Percentiles rank a stretch among this genome's conserved stretches.
These are phyloP conservation scores for Conger conger DNA, from an alignment of 2,113 vertebrate species.

Conservation along the genomic window DNA sequence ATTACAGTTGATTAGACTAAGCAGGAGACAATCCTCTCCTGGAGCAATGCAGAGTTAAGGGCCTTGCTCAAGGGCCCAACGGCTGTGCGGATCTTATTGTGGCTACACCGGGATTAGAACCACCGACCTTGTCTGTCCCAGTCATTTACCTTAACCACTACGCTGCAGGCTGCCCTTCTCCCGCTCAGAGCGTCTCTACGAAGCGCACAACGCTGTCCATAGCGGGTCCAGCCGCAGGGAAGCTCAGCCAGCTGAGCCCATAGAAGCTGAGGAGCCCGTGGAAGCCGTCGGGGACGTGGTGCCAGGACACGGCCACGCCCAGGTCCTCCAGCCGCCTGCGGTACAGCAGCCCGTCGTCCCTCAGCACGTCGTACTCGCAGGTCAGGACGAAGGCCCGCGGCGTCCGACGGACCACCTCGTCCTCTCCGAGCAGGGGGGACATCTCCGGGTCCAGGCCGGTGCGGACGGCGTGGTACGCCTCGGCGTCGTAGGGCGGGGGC, in stretches of 20 bases:
- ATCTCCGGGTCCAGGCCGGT: constrained; percentile 46
- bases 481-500: constrained; percentile 48
- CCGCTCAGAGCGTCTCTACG: constrained; percentile 62
- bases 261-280: constrained; percentile 73
- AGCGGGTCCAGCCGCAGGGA: constrained; percentile 64
- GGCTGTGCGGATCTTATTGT: no score
- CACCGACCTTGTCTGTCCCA: no score
- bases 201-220: constrained; percentile 66
- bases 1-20: no score
- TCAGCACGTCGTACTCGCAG: constrained; percentile 78
- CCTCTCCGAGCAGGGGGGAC: constrained; percentile 70
- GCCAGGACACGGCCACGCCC: constrained; percentile 71
- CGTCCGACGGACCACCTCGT: constrained; percentile 54
- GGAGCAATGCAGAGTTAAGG: no score
- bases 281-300: constrained; percentile 72
- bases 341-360: constrained; percentile 78
- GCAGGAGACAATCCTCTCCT: no score
- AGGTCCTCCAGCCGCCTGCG: constrained; percentile 78
- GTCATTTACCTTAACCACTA: no score
- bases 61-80: no score
- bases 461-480: constrained; percentile 58
- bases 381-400: constrained; percentile 78
- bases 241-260: constrained; percentile 59
- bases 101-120: no score
- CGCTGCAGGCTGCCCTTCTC: no score